Base-by-base conservation (phyloP, 1,140 invertebrate species). In the Cyclargus thomasi region DNA sequence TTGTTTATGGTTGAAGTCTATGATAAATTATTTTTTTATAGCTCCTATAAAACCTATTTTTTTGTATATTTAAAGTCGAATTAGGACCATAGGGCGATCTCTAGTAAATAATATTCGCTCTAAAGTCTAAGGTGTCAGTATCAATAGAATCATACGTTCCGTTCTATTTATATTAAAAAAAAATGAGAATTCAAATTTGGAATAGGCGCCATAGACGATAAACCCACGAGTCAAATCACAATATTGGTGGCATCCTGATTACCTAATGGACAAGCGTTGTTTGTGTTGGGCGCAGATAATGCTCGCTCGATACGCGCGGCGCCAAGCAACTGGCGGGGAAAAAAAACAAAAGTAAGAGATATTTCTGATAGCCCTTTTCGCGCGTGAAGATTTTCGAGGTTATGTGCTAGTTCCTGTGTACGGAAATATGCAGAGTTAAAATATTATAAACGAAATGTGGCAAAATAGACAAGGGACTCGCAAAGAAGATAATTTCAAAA, bases 221-320 rank as follows among this genome's bases (percentile, higher is more conserved):
- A 47, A 35, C 47, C 59, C 70, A 76, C 74, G 77, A 74, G 76
- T 79, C 64, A 70, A 77, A 79, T 75, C 73, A 72, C 82, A 85
- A 85, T 85, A 68, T 81, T 81, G 85, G 83, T 88, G 85, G 86
- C 82, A 81, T 83, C 78, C 67, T 81, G 85, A 87, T 86, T 86
- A 84, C 81, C 70, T 88, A 88, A 88, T 88, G 86, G 85, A 88
- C 86, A 88, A 88, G 80, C 81, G 78, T 47, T 89, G 86, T 89
- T 88, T 89, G 85, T 88, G 85, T 87, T 79, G 75, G 74, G 69
- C 39, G 16, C 68, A 73, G 86, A 88, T 88, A 88, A 88, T 75
- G 76, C 72, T 63, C 75, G 79, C 75, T 81, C 76, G 84, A 88
- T 86, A 86, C 77, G 76, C 77, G 70, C 79, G 84, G 85, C 84